phyloP scores from a whole-genome alignment of 1,140 invertebrate genomes.

The Diorhabda carinulata region DNA sequence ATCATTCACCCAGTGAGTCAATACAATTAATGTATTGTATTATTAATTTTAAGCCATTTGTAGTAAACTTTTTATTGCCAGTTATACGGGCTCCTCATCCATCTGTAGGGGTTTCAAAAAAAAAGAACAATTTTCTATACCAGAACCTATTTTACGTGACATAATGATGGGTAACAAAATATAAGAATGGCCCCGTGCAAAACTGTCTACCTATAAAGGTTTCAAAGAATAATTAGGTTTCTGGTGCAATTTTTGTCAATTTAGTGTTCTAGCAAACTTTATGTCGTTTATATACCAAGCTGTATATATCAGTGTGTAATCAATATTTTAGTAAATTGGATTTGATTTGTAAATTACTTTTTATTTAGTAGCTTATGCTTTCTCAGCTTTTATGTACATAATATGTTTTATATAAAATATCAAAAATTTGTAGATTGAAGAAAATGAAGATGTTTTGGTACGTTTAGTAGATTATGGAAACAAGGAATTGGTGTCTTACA shows the following conservation, averaged over 20 bases:
- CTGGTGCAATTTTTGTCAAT: background rate
- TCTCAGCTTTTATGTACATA: background rate
- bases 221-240: too few relatives aligned
- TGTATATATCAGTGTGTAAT: background rate
- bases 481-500: conserved; percentile 19
- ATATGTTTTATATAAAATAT: background rate
- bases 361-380: background rate
- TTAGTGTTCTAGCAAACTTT: background rate
- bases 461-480: conserved; percentile 34
- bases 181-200: too few relatives aligned
- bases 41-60: too few relatives aligned
- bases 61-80: too few relatives aligned
- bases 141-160: too few relatives aligned
- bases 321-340: background rate
- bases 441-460: conserved; percentile 23
- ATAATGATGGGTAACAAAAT: too few relatives aligned
- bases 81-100: too few relatives aligned
- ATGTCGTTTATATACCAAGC: background rate
- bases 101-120: too few relatives aligned
- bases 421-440: conserved; percentile 19
- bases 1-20: too few relatives aligned
- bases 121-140: too few relatives aligned
- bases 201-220: too few relatives aligned
- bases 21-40: too few relatives aligned
- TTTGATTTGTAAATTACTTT: background rate